Percentiles rank a stretch among this genome's conserved stretches.
phyloP scores from a whole-genome alignment of 2,888 invertebrate species.

The Andrena camellia region DNA sequence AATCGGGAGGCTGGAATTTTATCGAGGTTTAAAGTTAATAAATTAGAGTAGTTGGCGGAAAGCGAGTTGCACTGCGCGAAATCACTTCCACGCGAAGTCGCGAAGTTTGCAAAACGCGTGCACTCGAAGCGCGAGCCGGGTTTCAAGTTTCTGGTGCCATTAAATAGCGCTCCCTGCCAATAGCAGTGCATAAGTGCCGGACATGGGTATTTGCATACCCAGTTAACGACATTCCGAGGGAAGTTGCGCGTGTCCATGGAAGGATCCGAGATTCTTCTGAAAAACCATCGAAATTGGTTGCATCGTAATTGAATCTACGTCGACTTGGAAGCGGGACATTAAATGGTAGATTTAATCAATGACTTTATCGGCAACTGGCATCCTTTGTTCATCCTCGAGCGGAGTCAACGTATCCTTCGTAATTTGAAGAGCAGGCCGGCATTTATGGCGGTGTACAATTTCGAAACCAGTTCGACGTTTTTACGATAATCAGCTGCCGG shows the following conservation, averaged over 20 bases:
- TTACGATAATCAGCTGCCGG: slow-evolving; percentile 34
- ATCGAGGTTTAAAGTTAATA: background rate
- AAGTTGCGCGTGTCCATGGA: slow-evolving; percentile 50
- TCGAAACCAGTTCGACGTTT: slow-evolving; percentile 50
- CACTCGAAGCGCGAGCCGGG: slow-evolving; percentile 42
- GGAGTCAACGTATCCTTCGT: slow-evolving; percentile 32
- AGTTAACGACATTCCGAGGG: slow-evolving; percentile 78
- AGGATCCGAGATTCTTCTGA: slow-evolving; percentile 37
- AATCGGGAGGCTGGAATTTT: background rate
- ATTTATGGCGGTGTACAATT: slow-evolving; percentile 49
- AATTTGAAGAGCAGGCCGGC: slow-evolving; percentile 43
- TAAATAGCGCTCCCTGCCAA: slow-evolving; percentile 71
- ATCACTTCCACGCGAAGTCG: slow-evolving; percentile 16
- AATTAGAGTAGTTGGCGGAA: background rate
- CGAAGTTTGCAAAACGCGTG: slow-evolving; percentile 50
- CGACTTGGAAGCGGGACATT: background rate
- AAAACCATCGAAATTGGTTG: slow-evolving; percentile 31
- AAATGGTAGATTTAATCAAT: slow-evolving; percentile 51
- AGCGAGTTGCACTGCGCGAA: background rate
- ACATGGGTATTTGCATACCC: slow-evolving; percentile 75
- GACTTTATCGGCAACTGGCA: slow-evolving; percentile 29
- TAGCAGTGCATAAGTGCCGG: slow-evolving; percentile 60
- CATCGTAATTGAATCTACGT: background rate
- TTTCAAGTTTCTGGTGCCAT: slow-evolving; percentile 75
- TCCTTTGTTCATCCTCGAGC: slow-evolving; percentile 25